Percentiles rank a stretch among this genome's conserved stretches.
Evolutionary conservation across 2,888 invertebrate genomes (phyloP).

Genomic region (Polyommatus icarus): DNA sequence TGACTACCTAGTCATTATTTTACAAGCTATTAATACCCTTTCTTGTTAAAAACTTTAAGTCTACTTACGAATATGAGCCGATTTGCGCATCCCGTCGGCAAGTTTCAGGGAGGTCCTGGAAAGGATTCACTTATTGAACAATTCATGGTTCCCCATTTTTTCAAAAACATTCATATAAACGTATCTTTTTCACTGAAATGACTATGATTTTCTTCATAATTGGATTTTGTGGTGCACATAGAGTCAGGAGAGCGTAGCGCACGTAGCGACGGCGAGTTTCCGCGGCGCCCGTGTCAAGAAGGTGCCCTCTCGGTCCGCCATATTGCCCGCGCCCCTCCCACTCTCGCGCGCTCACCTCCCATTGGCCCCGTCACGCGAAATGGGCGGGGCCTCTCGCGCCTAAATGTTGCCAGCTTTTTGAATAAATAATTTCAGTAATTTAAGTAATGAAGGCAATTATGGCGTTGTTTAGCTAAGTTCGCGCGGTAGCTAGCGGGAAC

Average conservation of each 20-base stretch:
- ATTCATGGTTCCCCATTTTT: not conserved
- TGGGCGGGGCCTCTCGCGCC: conserved; percentile 61
- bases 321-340: conserved; percentile 72
- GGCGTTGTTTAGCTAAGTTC: conserved; percentile 81
- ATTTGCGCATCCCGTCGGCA: conserved; percentile 29
- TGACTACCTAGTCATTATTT: not conserved
- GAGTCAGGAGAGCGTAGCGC: conserved; percentile 45
- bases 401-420: conserved; percentile 81
- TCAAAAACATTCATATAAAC: not conserved
- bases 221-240: conserved; percentile 51
- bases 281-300: conserved; percentile 45
- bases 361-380: conserved; percentile 57
- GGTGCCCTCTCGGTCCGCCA: conserved; percentile 62
- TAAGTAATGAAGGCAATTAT: conserved; percentile 82
- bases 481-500: conserved; percentile 77
- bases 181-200: conserved; percentile 38
- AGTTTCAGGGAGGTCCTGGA: conserved; percentile 1
- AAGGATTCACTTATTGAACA: conserved; percentile 11
- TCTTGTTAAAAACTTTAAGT: not conserved
- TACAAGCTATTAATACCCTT: not conserved
- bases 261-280: conserved; percentile 43
- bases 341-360: conserved; percentile 44
- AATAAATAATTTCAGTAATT: conserved; percentile 82
- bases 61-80: not conserved
- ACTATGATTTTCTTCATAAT: conserved; percentile 55